Evolutionary conservation across 2,888 invertebrate species (phyloP).

Genomic region (Hyposoter didymator): DNA sequence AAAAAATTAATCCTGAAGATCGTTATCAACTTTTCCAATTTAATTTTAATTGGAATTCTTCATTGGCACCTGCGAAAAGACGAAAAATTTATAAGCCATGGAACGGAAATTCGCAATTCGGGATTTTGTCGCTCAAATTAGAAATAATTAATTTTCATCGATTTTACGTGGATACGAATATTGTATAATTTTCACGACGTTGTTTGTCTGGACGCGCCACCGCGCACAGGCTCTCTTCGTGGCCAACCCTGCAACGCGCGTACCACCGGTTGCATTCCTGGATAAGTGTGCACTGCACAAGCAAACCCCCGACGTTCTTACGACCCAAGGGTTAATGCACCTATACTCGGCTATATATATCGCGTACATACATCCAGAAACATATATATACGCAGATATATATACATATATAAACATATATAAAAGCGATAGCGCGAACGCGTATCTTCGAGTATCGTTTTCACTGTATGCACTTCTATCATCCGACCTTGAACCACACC

Average conservation of each 20-base stretch:
- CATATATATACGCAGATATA: conserved; percentile 4
- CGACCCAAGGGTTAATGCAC: conserved; percentile 71
- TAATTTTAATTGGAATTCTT: background rate
- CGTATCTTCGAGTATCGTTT: conserved; percentile 71
- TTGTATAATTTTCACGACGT: conserved; percentile 33
- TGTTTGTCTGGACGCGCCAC: conserved; percentile 42
- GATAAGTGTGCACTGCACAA: conserved; percentile 69
- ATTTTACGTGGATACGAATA: conserved; percentile 17
- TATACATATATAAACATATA: background rate
- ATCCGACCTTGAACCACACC: conserved; percentile 70
- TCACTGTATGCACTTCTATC: conserved; percentile 67
- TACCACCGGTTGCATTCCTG: conserved; percentile 71
- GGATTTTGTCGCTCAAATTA: background rate
- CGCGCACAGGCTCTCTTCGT: conserved; percentile 19
- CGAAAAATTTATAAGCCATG: background rate
- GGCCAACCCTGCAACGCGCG: conserved; percentile 55
- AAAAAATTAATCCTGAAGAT: background rate
- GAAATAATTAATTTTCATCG: background rate
- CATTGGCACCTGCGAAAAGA: background rate
- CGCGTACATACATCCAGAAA: conserved; percentile 13
- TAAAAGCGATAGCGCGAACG: conserved; percentile 34
- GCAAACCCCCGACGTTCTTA: conserved; percentile 58
- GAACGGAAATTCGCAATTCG: background rate
- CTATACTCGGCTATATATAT: conserved; percentile 58
- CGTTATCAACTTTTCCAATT: background rate